These are phyloP conservation scores for Alethe castanea DNA, from an alignment of 2,113 vertebrate genomes.

Conservation along the genomic window DNA sequence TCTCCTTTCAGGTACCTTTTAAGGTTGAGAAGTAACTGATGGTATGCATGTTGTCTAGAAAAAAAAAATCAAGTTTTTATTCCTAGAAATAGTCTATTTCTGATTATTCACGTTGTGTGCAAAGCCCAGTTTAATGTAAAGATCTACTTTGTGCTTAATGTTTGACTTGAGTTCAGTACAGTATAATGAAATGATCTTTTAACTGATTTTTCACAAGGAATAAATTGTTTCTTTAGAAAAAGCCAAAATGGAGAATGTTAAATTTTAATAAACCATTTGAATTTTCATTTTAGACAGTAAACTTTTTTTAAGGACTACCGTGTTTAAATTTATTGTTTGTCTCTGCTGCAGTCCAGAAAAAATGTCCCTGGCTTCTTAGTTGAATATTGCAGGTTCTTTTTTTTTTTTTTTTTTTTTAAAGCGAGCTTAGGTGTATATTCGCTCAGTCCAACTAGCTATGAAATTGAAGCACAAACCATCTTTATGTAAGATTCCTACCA, in stretches of 20 bases:
- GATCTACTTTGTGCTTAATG: conserved; percentile 54
- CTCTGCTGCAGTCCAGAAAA: conserved; percentile 65
- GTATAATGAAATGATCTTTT: conserved; percentile 12
- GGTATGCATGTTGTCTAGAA: no score
- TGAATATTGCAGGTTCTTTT: conserved; percentile 26
- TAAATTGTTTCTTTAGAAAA: conserved; percentile 60
- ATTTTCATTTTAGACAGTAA: conserved; percentile 50
- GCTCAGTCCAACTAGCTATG: conserved; percentile 67
- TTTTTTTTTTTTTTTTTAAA: background rate
- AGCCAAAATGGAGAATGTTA: conserved; percentile 50
- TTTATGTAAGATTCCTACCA: conserved; percentile 64
- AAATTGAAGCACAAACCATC: conserved; percentile 66
- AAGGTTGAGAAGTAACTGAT: no score
- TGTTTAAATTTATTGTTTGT: conserved; percentile 61
- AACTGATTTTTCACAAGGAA: conserved; percentile 35
- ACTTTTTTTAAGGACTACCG: conserved; percentile 42
- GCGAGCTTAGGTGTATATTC: conserved; percentile 64
- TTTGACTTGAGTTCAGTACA: conserved; percentile 37
- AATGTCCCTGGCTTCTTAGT: conserved; percentile 65
- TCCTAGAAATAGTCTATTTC: no score
- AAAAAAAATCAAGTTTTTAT: no score
- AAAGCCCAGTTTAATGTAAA: conserved; percentile 54
- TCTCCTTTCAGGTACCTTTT: no score
- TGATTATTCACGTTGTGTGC: conserved; percentile 8
- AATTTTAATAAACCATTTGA: conserved; percentile 56